phyloP scores from a whole-genome alignment of 2,113 vertebrate genomes.

The Rhinichthys klamathensis region DNA sequence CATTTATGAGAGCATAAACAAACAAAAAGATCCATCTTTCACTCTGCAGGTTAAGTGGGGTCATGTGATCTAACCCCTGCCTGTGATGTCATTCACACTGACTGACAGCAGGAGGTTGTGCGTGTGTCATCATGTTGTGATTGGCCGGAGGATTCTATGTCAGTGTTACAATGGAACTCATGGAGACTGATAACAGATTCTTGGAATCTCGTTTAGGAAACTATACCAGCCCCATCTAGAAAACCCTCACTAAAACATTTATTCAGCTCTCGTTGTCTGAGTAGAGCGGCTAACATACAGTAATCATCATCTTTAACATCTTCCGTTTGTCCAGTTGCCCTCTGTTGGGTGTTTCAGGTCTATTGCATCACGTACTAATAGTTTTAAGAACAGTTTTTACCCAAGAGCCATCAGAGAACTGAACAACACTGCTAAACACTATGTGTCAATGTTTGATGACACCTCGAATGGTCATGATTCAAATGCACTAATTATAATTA shows the following conservation, averaged over 20 bases:
- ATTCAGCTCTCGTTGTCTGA: no score
- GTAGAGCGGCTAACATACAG: no score
- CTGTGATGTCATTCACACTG: conserved; percentile 32
- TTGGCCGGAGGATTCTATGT: conserved; percentile 18
- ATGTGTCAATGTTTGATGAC: no score
- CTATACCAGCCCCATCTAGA: not conserved
- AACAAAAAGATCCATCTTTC: not conserved
- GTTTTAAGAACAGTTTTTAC: no score
- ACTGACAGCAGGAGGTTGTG: conserved; percentile 4
- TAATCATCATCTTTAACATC: no score
- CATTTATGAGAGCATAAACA: conserved; percentile 3
- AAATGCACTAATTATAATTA: no score
- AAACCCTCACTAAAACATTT: not conserved
- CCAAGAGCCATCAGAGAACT: no score
- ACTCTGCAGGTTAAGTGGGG: conserved; percentile 6
- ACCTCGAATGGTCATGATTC: no score
- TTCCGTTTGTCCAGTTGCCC: no score
- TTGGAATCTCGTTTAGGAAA: conserved; percentile 9
- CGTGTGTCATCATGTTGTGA: conserved; percentile 35
- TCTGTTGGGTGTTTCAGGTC: no score
- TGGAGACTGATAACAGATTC: conserved; percentile 22
- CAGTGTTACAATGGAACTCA: conserved; percentile 1
- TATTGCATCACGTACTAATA: no score
- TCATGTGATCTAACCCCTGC: conserved; percentile 34
- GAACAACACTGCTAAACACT: no score